Percentiles rank a stretch among this genome's conserved stretches.
These are phyloP conservation scores for Rhopalosiphum padi DNA, from an alignment of 1,140 invertebrate genomes.

Conservation along the genomic window DNA sequence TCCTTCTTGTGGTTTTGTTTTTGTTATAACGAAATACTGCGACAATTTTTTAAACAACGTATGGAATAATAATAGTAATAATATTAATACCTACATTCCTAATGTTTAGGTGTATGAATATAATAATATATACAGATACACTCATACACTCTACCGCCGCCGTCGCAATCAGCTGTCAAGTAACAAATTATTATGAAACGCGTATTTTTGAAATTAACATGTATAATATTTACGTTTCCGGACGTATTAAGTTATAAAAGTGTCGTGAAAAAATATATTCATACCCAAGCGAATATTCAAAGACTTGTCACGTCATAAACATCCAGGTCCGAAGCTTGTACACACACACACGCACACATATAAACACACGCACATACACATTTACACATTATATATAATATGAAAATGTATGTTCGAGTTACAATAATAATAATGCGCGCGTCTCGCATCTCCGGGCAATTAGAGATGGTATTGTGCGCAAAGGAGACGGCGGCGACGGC, in stretches of 20 bases:
- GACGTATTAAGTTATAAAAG: conserved; percentile 40
- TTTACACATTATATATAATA: not conserved
- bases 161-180: not conserved
- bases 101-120: not conserved
- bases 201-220: not conserved
- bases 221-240: conserved; percentile 27
- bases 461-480: conserved; percentile 43
- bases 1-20: not conserved
- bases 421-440: not conserved
- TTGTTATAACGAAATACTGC: not conserved
- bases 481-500: conserved; percentile 5
- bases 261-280: conserved; percentile 33
- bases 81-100: not conserved
- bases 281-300: not conserved
- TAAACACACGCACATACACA: not conserved
- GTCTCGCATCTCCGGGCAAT: conserved; percentile 35
- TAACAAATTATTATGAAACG: not conserved
- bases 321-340: not conserved
- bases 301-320: conserved; percentile 43
- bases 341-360: not conserved
- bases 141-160: not conserved
- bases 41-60: not conserved
- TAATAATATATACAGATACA: not conserved
- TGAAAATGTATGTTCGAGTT: not conserved
- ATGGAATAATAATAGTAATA: not conserved